Evolutionary conservation across 2,797 vertebrate genomes (phyloP).

Genomic region (Anolis apletophallus): DNA sequence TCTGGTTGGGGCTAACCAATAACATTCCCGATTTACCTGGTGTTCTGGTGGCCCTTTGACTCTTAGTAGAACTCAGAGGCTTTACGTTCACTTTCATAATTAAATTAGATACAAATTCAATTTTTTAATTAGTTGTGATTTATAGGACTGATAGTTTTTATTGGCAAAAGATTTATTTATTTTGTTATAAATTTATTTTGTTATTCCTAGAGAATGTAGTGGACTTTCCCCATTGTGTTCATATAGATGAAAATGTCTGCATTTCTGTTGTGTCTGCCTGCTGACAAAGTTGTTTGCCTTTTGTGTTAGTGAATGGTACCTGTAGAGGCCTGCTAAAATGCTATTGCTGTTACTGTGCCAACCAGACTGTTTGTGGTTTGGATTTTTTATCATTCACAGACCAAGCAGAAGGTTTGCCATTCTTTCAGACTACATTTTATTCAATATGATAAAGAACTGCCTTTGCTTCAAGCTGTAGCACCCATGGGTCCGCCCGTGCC

Average conservation of each 20-base stretch:
- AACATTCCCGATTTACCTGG: too few species aligned
- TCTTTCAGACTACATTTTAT: background rate
- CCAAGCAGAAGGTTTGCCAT: background rate
- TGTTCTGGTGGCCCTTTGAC: too few species aligned
- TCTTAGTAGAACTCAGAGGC: too few species aligned
- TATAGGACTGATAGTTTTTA: background rate
- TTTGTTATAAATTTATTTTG: background rate
- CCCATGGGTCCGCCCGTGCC: too few species aligned
- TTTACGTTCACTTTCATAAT: too few species aligned
- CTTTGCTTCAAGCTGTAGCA: background rate
- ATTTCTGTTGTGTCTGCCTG: background rate
- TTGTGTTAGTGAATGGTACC: background rate
- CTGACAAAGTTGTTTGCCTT: background rate
- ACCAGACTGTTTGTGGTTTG: too few species aligned
- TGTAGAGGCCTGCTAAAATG: background rate
- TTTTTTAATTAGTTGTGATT: background rate
- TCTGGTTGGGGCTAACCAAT: too few species aligned
- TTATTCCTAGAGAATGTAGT: background rate
- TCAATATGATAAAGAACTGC: background rate
- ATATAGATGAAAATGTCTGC: background rate
- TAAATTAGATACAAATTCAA: too few species aligned
- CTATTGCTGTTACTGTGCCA: background rate
- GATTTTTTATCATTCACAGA: constrained; percentile 10
- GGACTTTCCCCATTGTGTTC: background rate
- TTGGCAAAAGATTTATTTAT: too few species aligned